Evolutionary conservation across 2,113 vertebrate species (phyloP).

Genomic region (Rhabdomys dilectus): DNA sequence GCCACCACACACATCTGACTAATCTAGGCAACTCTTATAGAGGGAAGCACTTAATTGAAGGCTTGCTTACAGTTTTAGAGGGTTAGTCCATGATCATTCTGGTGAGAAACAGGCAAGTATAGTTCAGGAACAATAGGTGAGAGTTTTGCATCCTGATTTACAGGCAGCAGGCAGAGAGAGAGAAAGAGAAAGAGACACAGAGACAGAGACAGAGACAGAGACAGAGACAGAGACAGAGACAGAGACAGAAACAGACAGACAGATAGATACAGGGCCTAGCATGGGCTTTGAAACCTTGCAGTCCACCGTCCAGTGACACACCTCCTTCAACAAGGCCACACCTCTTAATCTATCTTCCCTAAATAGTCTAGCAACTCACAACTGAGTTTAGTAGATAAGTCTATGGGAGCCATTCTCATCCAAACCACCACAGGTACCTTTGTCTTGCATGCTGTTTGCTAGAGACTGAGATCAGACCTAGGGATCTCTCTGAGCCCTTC

Average conservation of each 20-base stretch:
- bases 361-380: background rate
- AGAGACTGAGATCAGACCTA: background rate
- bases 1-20: too few relatives aligned
- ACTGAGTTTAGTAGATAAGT: background rate
- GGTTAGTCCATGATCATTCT: background rate
- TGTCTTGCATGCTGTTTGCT: background rate
- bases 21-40: background rate
- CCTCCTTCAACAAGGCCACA: background rate
- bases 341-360: background rate
- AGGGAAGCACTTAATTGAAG: background rate
- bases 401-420: background rate
- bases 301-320: background rate
- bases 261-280: background rate
- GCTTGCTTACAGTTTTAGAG: background rate
- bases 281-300: background rate
- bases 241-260: too few relatives aligned
- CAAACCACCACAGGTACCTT: background rate
- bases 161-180: background rate
- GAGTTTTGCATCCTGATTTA: background rate
- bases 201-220: background rate
- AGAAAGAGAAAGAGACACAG: background rate
- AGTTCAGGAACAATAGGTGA: background rate
- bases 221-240: background rate
- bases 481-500: background rate
- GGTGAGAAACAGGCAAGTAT: background rate